Conservation (phyloP, 2,113 vertebrate species). For the Xiphias gladius region DNA sequence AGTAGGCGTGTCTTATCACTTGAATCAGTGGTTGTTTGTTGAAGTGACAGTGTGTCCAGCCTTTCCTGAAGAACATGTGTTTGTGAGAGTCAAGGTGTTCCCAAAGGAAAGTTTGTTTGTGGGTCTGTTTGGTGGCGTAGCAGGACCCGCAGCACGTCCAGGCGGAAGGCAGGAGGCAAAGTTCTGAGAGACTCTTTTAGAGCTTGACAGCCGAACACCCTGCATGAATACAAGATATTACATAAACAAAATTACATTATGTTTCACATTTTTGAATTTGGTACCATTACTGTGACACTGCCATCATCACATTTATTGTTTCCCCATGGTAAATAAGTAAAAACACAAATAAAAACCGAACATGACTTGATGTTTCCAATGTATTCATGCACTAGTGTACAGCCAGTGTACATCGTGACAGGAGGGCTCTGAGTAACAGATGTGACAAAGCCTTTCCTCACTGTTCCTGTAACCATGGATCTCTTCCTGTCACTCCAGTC, state of each 20-base stretch:
- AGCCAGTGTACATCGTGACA: constrained; percentile 47
- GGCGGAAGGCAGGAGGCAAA: background rate
- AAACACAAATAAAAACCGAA: constrained; percentile 26
- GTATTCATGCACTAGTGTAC: constrained; percentile 45
- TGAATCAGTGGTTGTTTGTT: background rate
- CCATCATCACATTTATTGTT: background rate
- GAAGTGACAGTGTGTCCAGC: constrained; percentile 33
- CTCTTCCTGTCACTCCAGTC: constrained; percentile 68
- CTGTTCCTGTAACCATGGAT: constrained; percentile 59
- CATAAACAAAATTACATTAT: background rate
- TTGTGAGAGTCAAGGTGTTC: constrained; percentile 31
- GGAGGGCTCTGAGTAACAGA: constrained; percentile 59
- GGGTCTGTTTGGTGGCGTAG: background rate
- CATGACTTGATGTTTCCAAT: constrained; percentile 26
- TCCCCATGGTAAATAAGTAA: constrained; percentile 4
- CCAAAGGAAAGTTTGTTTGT: constrained; percentile 13
- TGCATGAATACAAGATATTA: background rate
- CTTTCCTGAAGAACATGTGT: constrained; percentile 18
- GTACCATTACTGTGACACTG: background rate
- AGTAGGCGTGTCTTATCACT: background rate
- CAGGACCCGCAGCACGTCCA: background rate
- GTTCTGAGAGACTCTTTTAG: background rate
- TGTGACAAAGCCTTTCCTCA: constrained; percentile 61
- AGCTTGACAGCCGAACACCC: background rate
- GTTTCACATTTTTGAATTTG: constrained; percentile 2